Evolutionary conservation across 2,888 invertebrate species (phyloP), one percentile per base, ranked within the genome.

Genomic region (Caenorhabditis afra): DNA sequence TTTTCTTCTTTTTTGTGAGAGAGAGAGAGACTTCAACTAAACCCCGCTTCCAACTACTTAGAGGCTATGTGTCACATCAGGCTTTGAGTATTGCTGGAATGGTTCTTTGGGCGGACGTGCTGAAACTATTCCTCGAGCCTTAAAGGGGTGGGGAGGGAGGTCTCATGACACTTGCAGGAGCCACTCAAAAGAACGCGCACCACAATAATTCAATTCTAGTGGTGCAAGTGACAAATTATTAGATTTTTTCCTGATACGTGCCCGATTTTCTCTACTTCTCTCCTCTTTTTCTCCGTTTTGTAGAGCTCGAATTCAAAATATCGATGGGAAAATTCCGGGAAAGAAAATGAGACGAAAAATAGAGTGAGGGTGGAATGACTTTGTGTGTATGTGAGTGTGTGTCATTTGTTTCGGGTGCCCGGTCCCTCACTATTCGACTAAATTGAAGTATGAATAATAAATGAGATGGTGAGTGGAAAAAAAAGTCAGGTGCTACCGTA

Each of bases 401-500:
- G 71, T 37, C 50, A 50, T 58, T 67, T 67, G 58, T 68, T 68
- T 58, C 39, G 18, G 45, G n/a, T 37, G 1, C 29, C 4, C 29
- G 44, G 65, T 37, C 45, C 41, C 35, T 57, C n/a, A n/a, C 37
- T 44, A 67, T 57, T 62, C 44, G 10, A 23, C 53, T 59, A 70
- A 70, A 70, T 70, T 61, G 70, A 62, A 70, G 44, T 52, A 61
- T 70, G 52, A 70, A 70, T 70, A 70, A 70, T 55, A 70, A 70
- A 70, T 70, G 39, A 61, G 45, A 44, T 53, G 23, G 16, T 29
- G 16, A 35, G 52, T 29, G 39, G 16, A 47, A 66, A 47, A 11
- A 41, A 41, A 29, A 7, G 52, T 44, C 18, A 44, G 44, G 45
- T 65, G 29, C 37, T 41, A 57, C 22, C n/a, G 44, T 35, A 44